These are phyloP conservation scores for Ips nitidus DNA, from an alignment of 1,140 invertebrate genomes.

Conservation along the genomic window DNA sequence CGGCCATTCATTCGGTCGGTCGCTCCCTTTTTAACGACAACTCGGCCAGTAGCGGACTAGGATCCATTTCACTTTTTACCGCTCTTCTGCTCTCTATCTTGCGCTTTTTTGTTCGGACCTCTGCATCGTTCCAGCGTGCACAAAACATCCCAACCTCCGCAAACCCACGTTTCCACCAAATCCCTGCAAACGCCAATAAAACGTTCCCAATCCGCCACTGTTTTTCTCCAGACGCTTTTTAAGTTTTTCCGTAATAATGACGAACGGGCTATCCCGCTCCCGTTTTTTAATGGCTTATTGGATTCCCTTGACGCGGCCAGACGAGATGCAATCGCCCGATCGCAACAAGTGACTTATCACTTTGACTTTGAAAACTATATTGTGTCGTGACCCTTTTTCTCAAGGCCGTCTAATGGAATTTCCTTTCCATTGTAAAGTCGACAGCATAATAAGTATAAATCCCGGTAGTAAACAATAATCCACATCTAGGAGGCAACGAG, in stretches of 20 bases:
- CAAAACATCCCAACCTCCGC: too few species aligned
- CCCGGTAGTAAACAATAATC: too few species aligned
- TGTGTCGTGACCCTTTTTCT: constrained; percentile 16
- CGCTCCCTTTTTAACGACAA: background rate
- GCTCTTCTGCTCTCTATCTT: background rate
- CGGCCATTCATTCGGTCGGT: constrained; percentile 17
- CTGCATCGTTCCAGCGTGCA: too few species aligned
- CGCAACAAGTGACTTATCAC: constrained; percentile 30
- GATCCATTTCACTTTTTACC: background rate
- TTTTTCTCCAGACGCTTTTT: constrained; percentile 3
- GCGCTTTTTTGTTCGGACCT: background rate
- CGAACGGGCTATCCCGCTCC: constrained; percentile 12
- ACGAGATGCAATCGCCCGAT: constrained; percentile 25
- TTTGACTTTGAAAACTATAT: constrained; percentile 24
- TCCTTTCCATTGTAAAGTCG: too few species aligned
- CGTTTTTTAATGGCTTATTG: constrained; percentile 32
- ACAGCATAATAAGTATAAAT: too few species aligned
- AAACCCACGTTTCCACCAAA: too few species aligned
- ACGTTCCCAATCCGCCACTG: background rate
- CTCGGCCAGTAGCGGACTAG: background rate
- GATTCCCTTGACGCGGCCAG: constrained; percentile 27
- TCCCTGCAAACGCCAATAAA: too few species aligned
- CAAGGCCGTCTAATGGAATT: constrained; percentile 1
- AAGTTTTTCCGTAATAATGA: constrained; percentile 25
- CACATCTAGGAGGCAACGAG: too few species aligned